Evolutionary conservation across 2,797 vertebrate species (phyloP).

Genomic region (Pangasius mekongensis): DNA sequence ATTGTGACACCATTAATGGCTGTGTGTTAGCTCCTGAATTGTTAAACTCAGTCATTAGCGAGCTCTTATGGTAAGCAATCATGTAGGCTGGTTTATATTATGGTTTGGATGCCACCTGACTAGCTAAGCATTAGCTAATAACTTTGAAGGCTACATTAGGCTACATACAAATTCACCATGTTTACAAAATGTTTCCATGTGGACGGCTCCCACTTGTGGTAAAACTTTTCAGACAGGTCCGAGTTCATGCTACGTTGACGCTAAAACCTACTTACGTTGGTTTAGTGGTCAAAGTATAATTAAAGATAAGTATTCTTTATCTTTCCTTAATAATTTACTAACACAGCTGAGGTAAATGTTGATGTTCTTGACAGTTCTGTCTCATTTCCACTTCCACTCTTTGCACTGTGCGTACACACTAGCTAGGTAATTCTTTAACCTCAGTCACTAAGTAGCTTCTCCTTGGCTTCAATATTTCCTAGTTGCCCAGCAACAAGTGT

Average conservation of each 20-base stretch:
- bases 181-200: background rate
- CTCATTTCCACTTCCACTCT: background rate
- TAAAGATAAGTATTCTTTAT: background rate
- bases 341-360: background rate
- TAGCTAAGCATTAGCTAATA: background rate
- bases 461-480: background rate
- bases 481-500: conserved; percentile 18
- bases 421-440: background rate
- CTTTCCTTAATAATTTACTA: background rate
- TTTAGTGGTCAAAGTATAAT: background rate
- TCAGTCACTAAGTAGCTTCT: background rate
- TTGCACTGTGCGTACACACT: background rate
- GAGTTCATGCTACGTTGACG: background rate
- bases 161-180: background rate
- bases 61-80: background rate
- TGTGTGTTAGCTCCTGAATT: background rate
- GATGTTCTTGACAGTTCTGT: too few species aligned
- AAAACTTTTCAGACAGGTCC: background rate
- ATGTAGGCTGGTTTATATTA: background rate
- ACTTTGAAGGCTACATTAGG: background rate
- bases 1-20: background rate
- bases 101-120: background rate
- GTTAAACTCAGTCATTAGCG: background rate
- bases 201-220: background rate
- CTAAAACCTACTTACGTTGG: background rate